Evolutionary conservation across 2,888 invertebrate genomes (phyloP).

Genomic region (Synergus umbraculus): DNA sequence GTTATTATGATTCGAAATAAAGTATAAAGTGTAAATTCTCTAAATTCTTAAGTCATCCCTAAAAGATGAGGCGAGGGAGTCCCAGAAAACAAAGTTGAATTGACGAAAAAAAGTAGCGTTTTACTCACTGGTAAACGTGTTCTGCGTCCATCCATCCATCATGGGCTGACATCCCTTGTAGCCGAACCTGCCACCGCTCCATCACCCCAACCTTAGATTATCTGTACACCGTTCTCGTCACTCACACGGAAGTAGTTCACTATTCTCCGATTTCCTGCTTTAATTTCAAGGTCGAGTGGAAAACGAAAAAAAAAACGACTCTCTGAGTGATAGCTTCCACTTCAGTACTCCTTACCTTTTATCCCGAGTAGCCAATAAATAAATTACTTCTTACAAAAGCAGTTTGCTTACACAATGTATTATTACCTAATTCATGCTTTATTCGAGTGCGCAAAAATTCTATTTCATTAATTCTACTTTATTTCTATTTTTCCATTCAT

Average conservation of each 20-base stretch:
- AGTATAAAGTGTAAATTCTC: not conserved
- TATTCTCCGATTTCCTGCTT: conserved; percentile 33
- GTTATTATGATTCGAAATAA: not conserved
- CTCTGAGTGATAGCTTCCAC: conserved; percentile 7
- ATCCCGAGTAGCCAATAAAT: not conserved
- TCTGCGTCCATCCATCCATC: conserved; percentile 55
- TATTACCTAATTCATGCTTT: not conserved
- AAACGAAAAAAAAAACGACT: not conserved
- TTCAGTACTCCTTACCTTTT: not conserved
- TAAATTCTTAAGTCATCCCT: not conserved
- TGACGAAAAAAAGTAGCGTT: conserved; percentile 2
- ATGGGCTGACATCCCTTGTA: conserved; percentile 53
- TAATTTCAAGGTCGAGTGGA: conserved; percentile 27
- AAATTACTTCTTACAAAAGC: not conserved
- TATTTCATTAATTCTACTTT: no score
- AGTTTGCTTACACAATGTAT: not conserved
- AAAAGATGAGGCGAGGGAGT: not conserved
- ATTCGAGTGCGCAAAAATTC: no score
- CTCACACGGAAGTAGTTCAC: conserved; percentile 35
- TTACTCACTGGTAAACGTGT: conserved; percentile 16
- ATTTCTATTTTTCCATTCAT: no score
- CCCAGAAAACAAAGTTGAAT: not conserved
- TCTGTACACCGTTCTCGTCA: conserved; percentile 56
- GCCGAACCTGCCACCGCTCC: conserved; percentile 64
- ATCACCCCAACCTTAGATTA: conserved; percentile 68